Conservation (phyloP, 2,113 vertebrate species). For the Varanus salvator region DNA sequence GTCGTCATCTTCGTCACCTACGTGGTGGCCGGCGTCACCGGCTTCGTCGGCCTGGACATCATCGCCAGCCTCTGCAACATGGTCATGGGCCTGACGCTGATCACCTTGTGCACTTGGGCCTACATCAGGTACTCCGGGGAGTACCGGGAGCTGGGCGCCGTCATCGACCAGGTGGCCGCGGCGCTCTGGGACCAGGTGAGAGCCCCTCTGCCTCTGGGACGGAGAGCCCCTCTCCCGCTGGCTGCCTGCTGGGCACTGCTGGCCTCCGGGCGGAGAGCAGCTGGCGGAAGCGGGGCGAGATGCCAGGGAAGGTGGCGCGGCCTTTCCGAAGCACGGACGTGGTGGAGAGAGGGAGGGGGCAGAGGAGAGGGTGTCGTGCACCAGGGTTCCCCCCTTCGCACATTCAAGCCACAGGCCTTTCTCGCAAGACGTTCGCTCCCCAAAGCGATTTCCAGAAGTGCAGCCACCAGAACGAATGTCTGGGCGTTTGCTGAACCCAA, state of each 20-base stretch:
- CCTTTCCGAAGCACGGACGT: no score
- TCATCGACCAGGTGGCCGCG: constrained; percentile 98
- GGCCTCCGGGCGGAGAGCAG: not conserved
- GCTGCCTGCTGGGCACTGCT: no score
- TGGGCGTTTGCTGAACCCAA: no score
- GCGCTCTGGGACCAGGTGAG: constrained; percentile 98
- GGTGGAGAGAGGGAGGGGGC: not conserved
- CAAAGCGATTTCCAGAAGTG: no score
- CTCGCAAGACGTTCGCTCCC: no score
- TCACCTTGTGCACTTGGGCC: constrained; percentile 98
- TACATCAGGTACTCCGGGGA: constrained; percentile 99
- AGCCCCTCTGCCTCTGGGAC: not conserved
- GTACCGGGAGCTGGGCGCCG: constrained; percentile 95
- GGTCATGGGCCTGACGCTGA: constrained; percentile 96
- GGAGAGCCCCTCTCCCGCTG: no score
- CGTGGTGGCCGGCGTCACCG: constrained; percentile 93
- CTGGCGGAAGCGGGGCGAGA: not conserved
- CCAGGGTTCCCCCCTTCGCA: no score
- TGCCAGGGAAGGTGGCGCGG: not conserved
- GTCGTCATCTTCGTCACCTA: constrained; percentile 99
- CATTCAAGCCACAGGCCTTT: no score
- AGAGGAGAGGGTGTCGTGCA: no score
- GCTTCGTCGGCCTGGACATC: constrained; percentile 96
- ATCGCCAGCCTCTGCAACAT: constrained; percentile 98
- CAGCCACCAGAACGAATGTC: no score